A percentile compares a stretch with the other conserved stretches of the same genome.
phyloP scores from a whole-genome alignment of 1,140 invertebrate genomes.

The Cydia pomonella region DNA sequence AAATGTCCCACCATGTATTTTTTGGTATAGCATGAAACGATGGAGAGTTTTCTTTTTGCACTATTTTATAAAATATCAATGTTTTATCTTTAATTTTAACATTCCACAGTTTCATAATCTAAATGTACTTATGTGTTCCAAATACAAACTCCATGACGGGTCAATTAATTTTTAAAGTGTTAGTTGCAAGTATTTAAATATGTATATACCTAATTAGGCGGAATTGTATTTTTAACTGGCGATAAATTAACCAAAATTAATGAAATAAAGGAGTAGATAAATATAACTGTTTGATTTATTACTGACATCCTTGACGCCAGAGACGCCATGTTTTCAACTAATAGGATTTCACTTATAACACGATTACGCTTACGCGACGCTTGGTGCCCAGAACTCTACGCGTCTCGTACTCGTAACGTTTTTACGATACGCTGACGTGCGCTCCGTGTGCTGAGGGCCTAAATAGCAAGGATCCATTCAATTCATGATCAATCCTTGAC shows the following conservation, averaged over 20 bases:
- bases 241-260: slow-evolving; percentile 10
- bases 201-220: background rate
- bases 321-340: too few relatives aligned
- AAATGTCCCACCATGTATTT: background rate
- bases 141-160: background rate
- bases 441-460: too few relatives aligned
- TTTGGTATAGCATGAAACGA: background rate
- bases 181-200: background rate
- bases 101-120: background rate
- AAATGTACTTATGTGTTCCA: slow-evolving; percentile 4
- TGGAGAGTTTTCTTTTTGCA: background rate
- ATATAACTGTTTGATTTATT: background rate
- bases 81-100: background rate
- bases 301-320: too few relatives aligned
- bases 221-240: slow-evolving; percentile 7
- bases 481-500: too few relatives aligned
- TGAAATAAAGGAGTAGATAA: slow-evolving; percentile 3
- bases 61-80: background rate
- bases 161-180: slow-evolving; percentile 24
- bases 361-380: too few relatives aligned
- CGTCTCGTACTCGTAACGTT: too few relatives aligned
- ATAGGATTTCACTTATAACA: too few relatives aligned
- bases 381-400: too few relatives aligned
- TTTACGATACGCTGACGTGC: too few relatives aligned
- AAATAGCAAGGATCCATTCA: too few relatives aligned